Percentiles rank a stretch among this genome's conserved stretches.
phyloP scores from a whole-genome alignment of 2,113 vertebrate species.

The Corydoras sp. region DNA sequence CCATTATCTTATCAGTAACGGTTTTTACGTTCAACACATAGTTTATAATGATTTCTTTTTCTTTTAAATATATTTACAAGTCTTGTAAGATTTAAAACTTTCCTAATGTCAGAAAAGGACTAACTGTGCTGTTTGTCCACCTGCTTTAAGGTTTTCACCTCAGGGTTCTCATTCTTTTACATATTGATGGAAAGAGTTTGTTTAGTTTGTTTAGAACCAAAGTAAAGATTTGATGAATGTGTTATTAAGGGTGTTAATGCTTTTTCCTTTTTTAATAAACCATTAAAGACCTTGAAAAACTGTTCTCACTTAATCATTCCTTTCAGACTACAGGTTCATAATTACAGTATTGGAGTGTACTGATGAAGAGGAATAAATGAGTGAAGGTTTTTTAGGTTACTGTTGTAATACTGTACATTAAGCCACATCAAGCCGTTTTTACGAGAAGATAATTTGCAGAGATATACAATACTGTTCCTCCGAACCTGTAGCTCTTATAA shows the following conservation, averaged over 20 bases:
- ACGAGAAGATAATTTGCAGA: too few relatives aligned
- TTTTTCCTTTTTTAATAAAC: conserved; percentile 35
- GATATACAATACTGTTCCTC: too few relatives aligned
- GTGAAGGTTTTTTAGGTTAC: too few relatives aligned
- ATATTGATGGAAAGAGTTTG: conserved; percentile 57
- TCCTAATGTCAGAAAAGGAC: conserved; percentile 64
- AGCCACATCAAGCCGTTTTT: too few relatives aligned
- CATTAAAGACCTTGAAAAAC: conserved; percentile 67
- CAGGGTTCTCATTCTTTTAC: neutral
- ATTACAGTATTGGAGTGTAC: too few relatives aligned
- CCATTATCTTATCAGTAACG: neutral
- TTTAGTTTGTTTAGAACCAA: conserved; percentile 66
- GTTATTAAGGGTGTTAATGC: conserved; percentile 41
- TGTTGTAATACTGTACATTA: too few relatives aligned
- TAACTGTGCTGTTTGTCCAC: conserved; percentile 29
- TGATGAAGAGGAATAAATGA: too few relatives aligned
- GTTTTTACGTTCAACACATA: conserved; percentile 18
- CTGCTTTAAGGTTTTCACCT: neutral
- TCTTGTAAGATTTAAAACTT: conserved; percentile 31
- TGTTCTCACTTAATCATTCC: too few relatives aligned
- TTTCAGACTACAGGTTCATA: too few relatives aligned
- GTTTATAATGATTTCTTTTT: conserved; percentile 64
- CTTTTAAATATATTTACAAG: conserved; percentile 53
- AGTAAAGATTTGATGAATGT: conserved; percentile 46
- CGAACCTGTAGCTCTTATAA: too few relatives aligned